These are phyloP conservation scores for Hydra vulgaris DNA, from an alignment of 30 jellyfish, hydroid and myxozoan genomes.

Conservation along the genomic window DNA sequence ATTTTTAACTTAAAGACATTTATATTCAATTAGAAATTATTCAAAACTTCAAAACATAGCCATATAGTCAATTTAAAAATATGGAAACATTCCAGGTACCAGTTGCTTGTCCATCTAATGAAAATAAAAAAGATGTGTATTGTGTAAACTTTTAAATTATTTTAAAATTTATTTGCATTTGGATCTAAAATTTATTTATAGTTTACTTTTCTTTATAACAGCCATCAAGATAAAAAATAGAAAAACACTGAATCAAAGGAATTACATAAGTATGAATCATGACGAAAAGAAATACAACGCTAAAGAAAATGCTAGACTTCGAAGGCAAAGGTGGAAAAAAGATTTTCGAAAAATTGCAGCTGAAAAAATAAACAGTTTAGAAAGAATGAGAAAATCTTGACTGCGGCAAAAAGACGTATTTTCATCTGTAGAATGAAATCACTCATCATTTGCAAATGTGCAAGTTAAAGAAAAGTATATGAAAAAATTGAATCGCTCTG, in stretches of 20 bases:
- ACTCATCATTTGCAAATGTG: background rate
- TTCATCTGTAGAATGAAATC: background rate
- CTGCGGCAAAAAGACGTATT: background rate
- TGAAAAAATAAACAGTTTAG: background rate
- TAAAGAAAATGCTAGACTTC: background rate
- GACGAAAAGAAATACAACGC: background rate
- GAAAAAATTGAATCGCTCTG: background rate
- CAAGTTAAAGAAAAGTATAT: background rate
- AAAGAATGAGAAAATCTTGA: background rate
- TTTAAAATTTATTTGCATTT: background rate
- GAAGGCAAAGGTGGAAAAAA: background rate
- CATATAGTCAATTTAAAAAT: too few species aligned
- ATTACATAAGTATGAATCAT: background rate
- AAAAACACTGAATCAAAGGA: background rate
- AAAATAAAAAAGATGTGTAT: too few species aligned
- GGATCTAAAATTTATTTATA: too few species aligned
- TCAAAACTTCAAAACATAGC: too few species aligned
- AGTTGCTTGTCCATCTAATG: too few species aligned
- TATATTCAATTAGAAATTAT: too few species aligned
- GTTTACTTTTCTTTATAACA: background rate
- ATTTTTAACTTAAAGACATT: too few species aligned
- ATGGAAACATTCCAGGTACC: too few species aligned
- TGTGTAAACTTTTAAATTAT: too few species aligned
- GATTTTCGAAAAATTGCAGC: background rate
- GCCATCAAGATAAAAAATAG: background rate